These are phyloP conservation scores for Camponotus pennsylvanicus DNA, from an alignment of 1,140 invertebrate species.

Conservation along the genomic window DNA sequence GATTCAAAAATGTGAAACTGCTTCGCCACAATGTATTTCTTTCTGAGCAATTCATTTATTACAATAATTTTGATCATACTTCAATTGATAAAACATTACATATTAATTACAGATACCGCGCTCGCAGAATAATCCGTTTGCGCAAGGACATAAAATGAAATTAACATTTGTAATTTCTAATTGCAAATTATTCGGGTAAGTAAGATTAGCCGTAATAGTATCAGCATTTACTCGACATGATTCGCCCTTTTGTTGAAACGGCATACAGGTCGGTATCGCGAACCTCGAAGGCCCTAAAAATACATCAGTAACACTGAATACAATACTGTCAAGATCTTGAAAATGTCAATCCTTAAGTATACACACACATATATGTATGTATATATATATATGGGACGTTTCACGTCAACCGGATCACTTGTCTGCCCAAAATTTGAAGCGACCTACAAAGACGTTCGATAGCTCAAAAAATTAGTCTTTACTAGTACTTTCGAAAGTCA, in stretches of 20 bases:
- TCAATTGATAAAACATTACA: not conserved
- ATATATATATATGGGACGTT: conserved; percentile 10
- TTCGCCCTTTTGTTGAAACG: conserved; percentile 59
- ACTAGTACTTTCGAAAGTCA: too few species aligned
- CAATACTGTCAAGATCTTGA: not conserved
- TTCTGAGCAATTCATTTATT: too few species aligned
- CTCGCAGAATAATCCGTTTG: conserved; percentile 69
- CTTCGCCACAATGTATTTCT: not conserved
- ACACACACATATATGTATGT: not conserved
- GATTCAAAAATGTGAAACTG: not conserved
- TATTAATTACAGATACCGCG: conserved; percentile 54
- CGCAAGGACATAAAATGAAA: conserved; percentile 76
- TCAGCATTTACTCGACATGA: conserved; percentile 68
- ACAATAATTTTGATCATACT: not conserved
- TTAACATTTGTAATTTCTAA: conserved; percentile 71
- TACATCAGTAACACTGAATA: not conserved
- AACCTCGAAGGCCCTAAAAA: conserved; percentile 70
- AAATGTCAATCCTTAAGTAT: not conserved
- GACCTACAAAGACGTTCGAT: too few species aligned
- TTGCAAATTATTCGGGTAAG: conserved; percentile 71
- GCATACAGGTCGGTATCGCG: conserved; percentile 71
- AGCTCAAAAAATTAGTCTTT: too few species aligned
- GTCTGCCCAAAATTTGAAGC: too few species aligned
- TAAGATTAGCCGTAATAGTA: conserved; percentile 59
- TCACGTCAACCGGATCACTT: too few species aligned